Base-by-base conservation (phyloP, 23 tunicate genomes). In the Diplosoma virens region DNA sequence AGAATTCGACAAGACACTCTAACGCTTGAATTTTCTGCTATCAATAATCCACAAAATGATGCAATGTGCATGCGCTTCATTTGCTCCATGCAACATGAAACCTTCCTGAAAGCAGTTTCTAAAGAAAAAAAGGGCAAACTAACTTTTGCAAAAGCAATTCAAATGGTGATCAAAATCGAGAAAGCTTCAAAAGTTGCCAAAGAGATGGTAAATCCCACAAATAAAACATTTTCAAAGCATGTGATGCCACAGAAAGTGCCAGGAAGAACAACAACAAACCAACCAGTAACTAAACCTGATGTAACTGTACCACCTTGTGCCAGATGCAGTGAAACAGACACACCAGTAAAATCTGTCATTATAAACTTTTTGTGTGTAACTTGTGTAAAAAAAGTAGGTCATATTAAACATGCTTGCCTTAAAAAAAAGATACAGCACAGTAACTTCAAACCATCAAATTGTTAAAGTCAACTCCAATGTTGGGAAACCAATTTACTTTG, bases 151-250 rank as follows among this genome's bases (percentile, higher is more conserved):
- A 78, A 61, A 78, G 82, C 82, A 25, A 64, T 78, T 29, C 33
- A 61, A 37, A 64, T 78, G 11, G 73, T 73, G 3, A 17, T 34
- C 11, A 73, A 78, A 45, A 64, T 59, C 2, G 82, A 78, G 37
- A 73, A 67, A 25, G 76, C 84, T 11, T 46, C 76, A 2, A 79
- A 79, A 30, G 84, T 79, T 5, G 84, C 76, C 25, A 78, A 78
- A 78, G 73, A 78, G 36, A 61, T 73, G 1, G 73, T 47, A 6
- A 35, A 52, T 26, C 6, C 50, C 52, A 67, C 17, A 9, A 26
- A 67, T 34, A 26, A 67, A 25, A 36, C 74, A 16, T 35, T 18
- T 67, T 24, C 28, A 2, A 52, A 34, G 25, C n/a, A n/a, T n/a
- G n/a, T n/a, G n/a, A n/a, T n/a, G n/a, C n/a, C n/a, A n/a, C 9